Conservation (phyloP, 2,888 invertebrate genomes). For the Platycheirus albimanus region DNA sequence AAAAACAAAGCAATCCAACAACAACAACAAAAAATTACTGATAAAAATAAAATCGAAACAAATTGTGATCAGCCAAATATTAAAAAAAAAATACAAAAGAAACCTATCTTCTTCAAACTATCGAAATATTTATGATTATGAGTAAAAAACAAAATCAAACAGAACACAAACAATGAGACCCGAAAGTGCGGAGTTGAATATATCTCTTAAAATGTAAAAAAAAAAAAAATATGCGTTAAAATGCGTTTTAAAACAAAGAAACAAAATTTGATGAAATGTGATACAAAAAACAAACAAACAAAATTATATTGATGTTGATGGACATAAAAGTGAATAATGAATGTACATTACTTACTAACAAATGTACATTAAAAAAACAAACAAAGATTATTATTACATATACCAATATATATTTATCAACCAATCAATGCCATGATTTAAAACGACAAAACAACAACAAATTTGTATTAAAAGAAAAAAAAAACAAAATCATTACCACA, state of each 20-base stretch:
- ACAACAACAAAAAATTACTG: conserved; percentile 17
- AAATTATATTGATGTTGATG: conserved; percentile 55
- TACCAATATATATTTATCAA: conserved; percentile 69
- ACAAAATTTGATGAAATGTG: conserved; percentile 67
- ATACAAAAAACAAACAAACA: conserved; percentile 42
- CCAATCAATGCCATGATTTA: conserved; percentile 73
- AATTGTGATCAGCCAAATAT: conserved; percentile 71
- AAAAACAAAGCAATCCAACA: conserved; percentile 48
- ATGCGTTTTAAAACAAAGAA: conserved; percentile 53
- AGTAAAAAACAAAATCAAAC: conserved; percentile 35
- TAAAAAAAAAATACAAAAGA: conserved; percentile 15
- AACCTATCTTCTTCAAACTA: conserved; percentile 55
- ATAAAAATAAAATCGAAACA: conserved; percentile 63
- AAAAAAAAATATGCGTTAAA: conserved; percentile 51
- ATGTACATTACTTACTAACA: conserved; percentile 41
- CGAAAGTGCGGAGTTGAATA: conserved; percentile 17
- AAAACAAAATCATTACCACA: conserved; percentile 60
- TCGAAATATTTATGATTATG: conserved; percentile 48
- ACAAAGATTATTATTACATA: conserved; percentile 43
- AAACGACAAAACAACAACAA: conserved; percentile 65
- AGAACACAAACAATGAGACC: conserved; percentile 3
- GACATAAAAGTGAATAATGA: conserved; percentile 31
- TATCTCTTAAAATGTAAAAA: conserved; percentile 35
- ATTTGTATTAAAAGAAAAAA: conserved; percentile 61
- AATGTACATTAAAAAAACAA: conserved; percentile 66